Percentiles rank a stretch among this genome's conserved stretches.
phyloP scores from a whole-genome alignment of 2,113 vertebrate species.

The Saccopteryx bilineata region DNA sequence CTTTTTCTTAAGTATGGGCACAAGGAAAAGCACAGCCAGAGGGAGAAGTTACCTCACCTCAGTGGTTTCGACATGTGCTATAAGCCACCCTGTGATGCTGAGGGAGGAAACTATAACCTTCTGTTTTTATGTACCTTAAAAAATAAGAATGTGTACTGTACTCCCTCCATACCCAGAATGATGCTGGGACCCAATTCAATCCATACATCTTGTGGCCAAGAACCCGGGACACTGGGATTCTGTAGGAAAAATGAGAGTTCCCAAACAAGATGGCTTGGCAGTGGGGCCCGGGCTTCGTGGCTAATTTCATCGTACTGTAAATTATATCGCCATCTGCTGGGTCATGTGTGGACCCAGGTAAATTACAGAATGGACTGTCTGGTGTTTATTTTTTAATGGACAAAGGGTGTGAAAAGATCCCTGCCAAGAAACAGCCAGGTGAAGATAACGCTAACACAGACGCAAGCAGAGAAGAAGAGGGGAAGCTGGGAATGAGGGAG shows the following conservation, averaged over 20 bases:
- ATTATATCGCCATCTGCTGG: neutral
- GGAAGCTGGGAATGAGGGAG: no score
- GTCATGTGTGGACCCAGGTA: neutral
- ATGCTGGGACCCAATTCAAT: neutral
- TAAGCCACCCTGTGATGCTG: neutral
- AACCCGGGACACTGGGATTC: neutral
- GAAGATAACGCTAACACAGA: neutral
- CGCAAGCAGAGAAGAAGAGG: neutral
- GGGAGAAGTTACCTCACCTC: neutral
- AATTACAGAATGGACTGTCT: neutral
- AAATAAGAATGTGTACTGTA: neutral
- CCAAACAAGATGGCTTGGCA: neutral
- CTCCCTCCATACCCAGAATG: neutral
- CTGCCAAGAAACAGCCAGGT: neutral
- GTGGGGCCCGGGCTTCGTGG: accelerated
- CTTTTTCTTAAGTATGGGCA: neutral
- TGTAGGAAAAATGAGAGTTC: neutral
- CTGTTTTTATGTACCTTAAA: neutral
- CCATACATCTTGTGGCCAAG: accelerated
- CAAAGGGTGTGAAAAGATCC: neutral
- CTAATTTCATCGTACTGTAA: no score
- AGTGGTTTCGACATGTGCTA: neutral
- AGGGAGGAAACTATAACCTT: neutral
- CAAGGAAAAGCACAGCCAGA: neutral
- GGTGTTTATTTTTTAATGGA: neutral